These are phyloP conservation scores for Hypercompe scribonia DNA, from an alignment of 2,888 invertebrate genomes.

Conservation along the genomic window DNA sequence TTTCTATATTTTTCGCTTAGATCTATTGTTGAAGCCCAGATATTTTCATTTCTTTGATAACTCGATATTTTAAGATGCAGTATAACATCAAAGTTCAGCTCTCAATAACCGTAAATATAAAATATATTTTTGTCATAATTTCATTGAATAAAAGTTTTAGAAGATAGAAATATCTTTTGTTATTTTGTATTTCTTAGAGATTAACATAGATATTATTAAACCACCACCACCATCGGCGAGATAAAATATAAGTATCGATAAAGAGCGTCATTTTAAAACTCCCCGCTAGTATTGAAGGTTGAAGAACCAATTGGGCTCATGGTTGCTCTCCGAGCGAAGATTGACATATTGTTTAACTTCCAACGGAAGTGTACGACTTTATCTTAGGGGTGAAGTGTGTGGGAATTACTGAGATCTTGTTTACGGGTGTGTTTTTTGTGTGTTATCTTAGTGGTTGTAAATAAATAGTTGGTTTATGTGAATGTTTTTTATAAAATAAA, in stretches of 20 bases:
- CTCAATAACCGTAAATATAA: background rate
- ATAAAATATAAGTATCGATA: conserved; percentile 26
- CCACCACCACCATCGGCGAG: conserved; percentile 25
- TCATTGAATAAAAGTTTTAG: background rate
- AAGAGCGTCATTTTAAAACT: conserved; percentile 52
- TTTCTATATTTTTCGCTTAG: background rate
- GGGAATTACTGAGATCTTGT: conserved; percentile 37
- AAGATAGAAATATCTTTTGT: background rate
- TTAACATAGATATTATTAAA: background rate
- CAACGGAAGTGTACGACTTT: conserved; percentile 55
- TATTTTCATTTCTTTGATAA: conserved; percentile 1
- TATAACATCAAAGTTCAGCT: conserved; percentile 9
- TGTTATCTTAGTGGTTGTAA: background rate
- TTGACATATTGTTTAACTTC: conserved; percentile 65
- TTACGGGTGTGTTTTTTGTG: conserved; percentile 25
- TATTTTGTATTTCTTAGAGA: background rate
- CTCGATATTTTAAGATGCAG: background rate
- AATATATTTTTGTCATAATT: background rate
- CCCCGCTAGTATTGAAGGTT: conserved; percentile 40
- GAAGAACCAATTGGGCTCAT: conserved; percentile 42
- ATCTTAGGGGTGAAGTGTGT: conserved; percentile 49
- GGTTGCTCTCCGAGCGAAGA: conserved; percentile 53
- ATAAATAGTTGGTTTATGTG: background rate
- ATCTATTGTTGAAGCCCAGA: background rate
- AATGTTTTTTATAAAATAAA: no score